Evolutionary conservation across 2,113 vertebrate species (phyloP), one percentile per base, ranked within the genome.

Genomic region (Gasterosteus aculeatus): DNA sequence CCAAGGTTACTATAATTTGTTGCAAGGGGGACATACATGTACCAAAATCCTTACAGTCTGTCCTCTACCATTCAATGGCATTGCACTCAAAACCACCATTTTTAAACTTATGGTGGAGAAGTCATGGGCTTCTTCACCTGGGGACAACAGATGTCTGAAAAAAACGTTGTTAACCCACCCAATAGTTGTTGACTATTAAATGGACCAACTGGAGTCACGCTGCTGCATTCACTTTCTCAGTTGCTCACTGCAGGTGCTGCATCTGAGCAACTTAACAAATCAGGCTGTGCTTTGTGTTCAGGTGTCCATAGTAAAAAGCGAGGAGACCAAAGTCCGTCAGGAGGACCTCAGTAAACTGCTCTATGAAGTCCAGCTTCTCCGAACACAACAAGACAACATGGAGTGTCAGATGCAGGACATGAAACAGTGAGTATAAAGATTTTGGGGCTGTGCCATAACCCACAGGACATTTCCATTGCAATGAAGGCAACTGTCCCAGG

Each of bases 371-470:
- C 90, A 92, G 80, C 90, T 92, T 0, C 89, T 89, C 19, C 56
- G 85, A 62, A 92, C 91, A 54, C 92, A 92, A 11, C 91, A 92
- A 68, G 91, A 92, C 84, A 92, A 91, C 86, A 90, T 93, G 92
- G 91, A 93, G 67, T 93, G 91, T 84, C 91, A 92, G 85, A 91
- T 92, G 87, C 92, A 93, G 64, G 92, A 93, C 85, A 93, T 93
- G 92, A 93, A 93, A 73, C 92, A 93, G 92, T 93, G 69, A 92
- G 92, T 89, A 29, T 1, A 64, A 8, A 11, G 16, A 14, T 46
- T 31, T 10, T 58, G 10, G 39, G 3, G 74, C 18, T 62, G 46
- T 49, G 33, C 14, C 11, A 15, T 15, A 7, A 41, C 22, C 9
- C 14, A 47, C 19, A 53, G n/a, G 10, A 2, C 38, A 22, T 16